phyloP scores from a whole-genome alignment of 2,797 vertebrate species.

The Anniella stebbinsi region DNA sequence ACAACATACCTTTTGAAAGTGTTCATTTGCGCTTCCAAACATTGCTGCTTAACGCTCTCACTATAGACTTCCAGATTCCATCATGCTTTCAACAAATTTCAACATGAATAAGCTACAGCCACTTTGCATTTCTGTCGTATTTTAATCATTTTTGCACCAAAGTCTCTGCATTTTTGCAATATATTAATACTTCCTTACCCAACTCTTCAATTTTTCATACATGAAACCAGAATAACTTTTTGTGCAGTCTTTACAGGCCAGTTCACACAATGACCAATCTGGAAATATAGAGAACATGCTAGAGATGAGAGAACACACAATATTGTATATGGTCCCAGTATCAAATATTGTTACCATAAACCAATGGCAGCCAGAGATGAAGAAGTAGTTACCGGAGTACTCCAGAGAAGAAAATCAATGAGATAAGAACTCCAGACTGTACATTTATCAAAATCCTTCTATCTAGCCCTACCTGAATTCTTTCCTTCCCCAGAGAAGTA shows the following conservation, averaged over 20 bases:
- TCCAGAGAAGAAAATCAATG: not conserved
- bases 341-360: not conserved
- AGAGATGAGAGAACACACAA: not conserved
- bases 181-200: too few species aligned
- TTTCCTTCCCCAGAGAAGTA: not conserved
- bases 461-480: not conserved
- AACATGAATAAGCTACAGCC: not conserved
- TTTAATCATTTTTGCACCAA: not conserved
- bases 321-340: not conserved
- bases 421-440: not conserved
- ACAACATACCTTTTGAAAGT: slow-evolving; percentile 29
- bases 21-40: not conserved
- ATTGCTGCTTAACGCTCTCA: not conserved
- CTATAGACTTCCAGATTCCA: not conserved
- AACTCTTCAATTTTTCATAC: not conserved
- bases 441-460: not conserved
- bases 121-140: not conserved
- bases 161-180: not conserved
- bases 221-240: not conserved
- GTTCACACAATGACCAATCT: not conserved
- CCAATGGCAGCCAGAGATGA: not conserved
- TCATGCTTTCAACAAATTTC: not conserved
- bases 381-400: not conserved
- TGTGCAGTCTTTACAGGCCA: not conserved
- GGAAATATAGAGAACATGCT: not conserved